Evolutionary conservation across 37 sponge, comb jelly and placozoan species (phyloP).

Genomic region (Petrosia ficiformis): DNA sequence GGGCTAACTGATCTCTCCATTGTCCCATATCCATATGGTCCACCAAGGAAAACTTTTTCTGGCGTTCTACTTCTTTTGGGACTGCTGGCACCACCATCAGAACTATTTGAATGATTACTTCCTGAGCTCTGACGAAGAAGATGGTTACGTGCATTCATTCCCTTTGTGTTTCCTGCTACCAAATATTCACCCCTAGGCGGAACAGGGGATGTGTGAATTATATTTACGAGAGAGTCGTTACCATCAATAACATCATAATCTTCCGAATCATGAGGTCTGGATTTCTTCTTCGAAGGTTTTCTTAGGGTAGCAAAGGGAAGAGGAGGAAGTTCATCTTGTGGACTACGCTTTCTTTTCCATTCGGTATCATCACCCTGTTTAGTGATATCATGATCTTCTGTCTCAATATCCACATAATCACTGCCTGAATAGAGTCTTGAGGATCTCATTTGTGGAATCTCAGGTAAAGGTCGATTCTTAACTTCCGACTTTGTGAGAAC

Average conservation of each 20-base stretch:
- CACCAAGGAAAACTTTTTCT: constrained; percentile 17
- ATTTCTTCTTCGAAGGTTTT: neutral
- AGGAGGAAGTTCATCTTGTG: constrained; percentile 57
- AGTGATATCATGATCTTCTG: neutral
- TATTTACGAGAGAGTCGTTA: neutral
- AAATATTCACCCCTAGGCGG: neutral
- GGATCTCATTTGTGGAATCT: constrained; percentile 13
- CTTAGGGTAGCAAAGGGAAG: constrained; percentile 43
- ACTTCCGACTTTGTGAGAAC: constrained; percentile 62
- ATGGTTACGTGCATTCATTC: neutral
- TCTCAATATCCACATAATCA: neutral
- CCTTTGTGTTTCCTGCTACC: neutral
- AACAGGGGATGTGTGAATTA: neutral
- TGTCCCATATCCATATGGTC: constrained; percentile 35
- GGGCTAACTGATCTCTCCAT: neutral
- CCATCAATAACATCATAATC: constrained; percentile 35
- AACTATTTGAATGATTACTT: constrained; percentile 39
- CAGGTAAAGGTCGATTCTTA: constrained; percentile 52
- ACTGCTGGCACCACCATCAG: constrained; percentile 21
- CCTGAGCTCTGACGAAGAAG: constrained; percentile 2
- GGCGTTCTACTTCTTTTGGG: constrained; percentile 6
- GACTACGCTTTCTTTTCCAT: constrained; percentile 25
- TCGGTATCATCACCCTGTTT: neutral
- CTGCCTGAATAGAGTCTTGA: neutral
- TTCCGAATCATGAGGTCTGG: neutral